Evolutionary conservation across 1,140 invertebrate species (phyloP).

Genomic region (Calliopsis andreniformis): DNA sequence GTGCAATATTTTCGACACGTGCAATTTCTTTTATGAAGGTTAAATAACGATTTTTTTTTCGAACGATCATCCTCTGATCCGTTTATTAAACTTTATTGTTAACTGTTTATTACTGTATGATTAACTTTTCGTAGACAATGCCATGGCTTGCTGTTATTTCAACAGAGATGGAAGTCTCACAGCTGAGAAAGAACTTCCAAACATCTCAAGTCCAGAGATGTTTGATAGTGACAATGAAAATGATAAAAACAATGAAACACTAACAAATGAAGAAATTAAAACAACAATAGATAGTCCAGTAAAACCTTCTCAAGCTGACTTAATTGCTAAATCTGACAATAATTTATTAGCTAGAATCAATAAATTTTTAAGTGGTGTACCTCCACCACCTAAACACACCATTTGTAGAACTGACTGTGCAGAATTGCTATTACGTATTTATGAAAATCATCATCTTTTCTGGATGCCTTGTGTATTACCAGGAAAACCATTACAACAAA

Average conservation of each 20-base stretch:
- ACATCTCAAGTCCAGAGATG: constrained; percentile 75
- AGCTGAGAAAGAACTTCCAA: constrained; percentile 20
- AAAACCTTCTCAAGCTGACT: constrained; percentile 68
- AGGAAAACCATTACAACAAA: constrained; percentile 21
- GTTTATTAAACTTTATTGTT: not conserved
- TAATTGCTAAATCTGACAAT: constrained; percentile 70
- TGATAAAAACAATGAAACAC: constrained; percentile 40
- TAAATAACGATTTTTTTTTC: too few relatives aligned
- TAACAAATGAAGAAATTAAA: constrained; percentile 11
- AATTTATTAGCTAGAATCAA: constrained; percentile 67
- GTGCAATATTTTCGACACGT: too few relatives aligned
- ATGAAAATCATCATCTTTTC: constrained; percentile 76
- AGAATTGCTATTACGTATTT: constrained; percentile 83
- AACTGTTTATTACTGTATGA: too few relatives aligned
- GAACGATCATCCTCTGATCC: too few relatives aligned
- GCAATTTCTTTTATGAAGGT: not conserved
- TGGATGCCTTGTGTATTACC: constrained; percentile 73
- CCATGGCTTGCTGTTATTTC: constrained; percentile 73
- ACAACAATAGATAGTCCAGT: constrained; percentile 49
- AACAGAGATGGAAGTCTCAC: constrained; percentile 45
- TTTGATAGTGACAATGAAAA: constrained; percentile 76
- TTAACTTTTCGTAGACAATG: constrained; percentile 61
- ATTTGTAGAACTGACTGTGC: constrained; percentile 83
- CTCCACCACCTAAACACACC: constrained; percentile 86
- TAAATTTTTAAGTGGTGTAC: constrained; percentile 81